A percentile compares a stretch with the other conserved stretches of the same genome.
phyloP scores from a whole-genome alignment of 2,888 invertebrate genomes.

The Exocentrus adspersus region DNA sequence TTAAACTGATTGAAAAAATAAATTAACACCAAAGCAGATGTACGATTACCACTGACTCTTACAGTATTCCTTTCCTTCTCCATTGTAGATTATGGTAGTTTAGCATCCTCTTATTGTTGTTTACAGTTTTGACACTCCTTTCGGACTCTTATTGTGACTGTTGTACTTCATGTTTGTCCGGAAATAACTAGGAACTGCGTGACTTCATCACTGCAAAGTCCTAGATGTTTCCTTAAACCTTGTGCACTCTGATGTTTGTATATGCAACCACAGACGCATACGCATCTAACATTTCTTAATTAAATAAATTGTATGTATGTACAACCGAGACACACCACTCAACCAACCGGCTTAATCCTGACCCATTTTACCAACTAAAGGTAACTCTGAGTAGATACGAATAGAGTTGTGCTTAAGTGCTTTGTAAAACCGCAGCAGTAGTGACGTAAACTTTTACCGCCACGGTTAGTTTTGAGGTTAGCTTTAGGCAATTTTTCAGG shows the following conservation, averaged over 20 bases:
- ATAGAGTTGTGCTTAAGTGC: slow-evolving; percentile 39
- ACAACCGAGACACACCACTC: slow-evolving; percentile 39
- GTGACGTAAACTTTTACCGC: too few species aligned
- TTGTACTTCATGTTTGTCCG: slow-evolving; percentile 1
- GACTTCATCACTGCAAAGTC: neutral
- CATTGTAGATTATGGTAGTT: slow-evolving; percentile 22
- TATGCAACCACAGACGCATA: slow-evolving; percentile 10
- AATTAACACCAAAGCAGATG: slow-evolving; percentile 50
- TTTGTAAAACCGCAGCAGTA: slow-evolving; percentile 23
- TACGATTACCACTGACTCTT: slow-evolving; percentile 37
- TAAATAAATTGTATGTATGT: slow-evolving; percentile 37
- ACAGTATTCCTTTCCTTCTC: neutral
- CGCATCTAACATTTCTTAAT: slow-evolving; percentile 32
- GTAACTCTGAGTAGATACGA: slow-evolving; percentile 41
- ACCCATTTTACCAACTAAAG: slow-evolving; percentile 42
- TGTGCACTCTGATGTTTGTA: slow-evolving; percentile 21
- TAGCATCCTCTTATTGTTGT: slow-evolving; percentile 24
- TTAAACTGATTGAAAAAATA: neutral
- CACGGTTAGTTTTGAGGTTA: too few species aligned
- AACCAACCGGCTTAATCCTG: slow-evolving; percentile 51
- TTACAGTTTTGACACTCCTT: neutral
- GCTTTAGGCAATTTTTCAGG: neutral
- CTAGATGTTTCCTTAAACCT: slow-evolving; percentile 2
- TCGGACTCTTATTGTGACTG: neutral
- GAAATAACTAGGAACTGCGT: slow-evolving; percentile 4